Percentiles rank a stretch among this genome's conserved stretches.
Evolutionary conservation across 1,140 invertebrate species (phyloP).

Genomic region (Homarus americanus): DNA sequence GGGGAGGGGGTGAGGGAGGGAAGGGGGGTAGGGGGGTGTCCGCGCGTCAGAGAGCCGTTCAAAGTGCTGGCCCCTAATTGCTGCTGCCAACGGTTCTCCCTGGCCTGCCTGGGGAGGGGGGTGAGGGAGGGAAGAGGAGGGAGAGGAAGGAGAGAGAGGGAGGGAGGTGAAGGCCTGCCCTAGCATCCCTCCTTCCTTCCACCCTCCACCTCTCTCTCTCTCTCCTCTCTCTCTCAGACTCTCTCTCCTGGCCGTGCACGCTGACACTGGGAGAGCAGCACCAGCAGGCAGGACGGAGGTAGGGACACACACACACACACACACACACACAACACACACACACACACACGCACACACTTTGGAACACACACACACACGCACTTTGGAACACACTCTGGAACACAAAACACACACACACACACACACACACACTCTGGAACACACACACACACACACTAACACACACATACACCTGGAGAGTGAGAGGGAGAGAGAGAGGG

Average conservation of each 20-base stretch:
- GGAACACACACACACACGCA: too few species aligned
- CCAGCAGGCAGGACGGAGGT: too few species aligned
- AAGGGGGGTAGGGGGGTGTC: not conserved
- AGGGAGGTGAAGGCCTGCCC: not conserved
- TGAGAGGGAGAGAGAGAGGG: not conserved
- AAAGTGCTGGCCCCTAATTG: conserved; percentile 10
- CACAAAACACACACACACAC: too few species aligned
- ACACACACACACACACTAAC: too few species aligned
- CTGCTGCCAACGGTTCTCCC: not conserved
- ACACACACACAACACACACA: too few species aligned
- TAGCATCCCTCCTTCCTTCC: not conserved
- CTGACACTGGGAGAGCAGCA: too few species aligned
- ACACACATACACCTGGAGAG: too few species aligned
- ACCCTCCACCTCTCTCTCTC: not conserved
- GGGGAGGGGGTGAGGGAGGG: not conserved
- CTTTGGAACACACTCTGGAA: too few species aligned
- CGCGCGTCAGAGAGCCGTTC: conserved; percentile 6
- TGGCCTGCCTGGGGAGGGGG: not conserved
- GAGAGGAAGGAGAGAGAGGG: not conserved
- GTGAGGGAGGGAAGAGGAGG: not conserved
- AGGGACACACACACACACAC: too few species aligned
- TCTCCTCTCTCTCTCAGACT: not conserved
- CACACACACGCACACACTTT: too few species aligned
- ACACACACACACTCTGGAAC: too few species aligned
- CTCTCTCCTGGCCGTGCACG: not conserved